Evolutionary conservation across 2,113 vertebrate genomes (phyloP), one percentile per base, ranked within the genome.

Genomic region (Ursus arctos): DNA sequence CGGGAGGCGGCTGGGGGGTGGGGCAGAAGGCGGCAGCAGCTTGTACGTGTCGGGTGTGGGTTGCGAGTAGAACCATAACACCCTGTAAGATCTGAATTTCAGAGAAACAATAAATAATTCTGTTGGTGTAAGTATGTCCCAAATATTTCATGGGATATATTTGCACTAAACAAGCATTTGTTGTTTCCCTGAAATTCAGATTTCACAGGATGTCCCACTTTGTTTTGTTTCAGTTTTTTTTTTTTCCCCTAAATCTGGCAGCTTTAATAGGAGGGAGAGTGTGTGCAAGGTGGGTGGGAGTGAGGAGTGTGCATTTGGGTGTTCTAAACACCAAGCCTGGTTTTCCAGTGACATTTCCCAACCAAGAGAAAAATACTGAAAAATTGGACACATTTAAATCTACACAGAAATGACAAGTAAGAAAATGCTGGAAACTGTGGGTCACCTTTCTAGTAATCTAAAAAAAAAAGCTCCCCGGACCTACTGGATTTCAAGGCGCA

Each of bases 401-500:
- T 4, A 40, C 31, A 26, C 31, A 5, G 4, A 55, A 71, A 33
- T 8, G 55, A 80, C 22, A 33, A 55, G 51, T 18, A 22, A 8
- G 55, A 15, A 49, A 31, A 28, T 0, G 16, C 47, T 31, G 47
- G 43, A 14, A 24, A 2, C 1, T 0, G 0, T 6, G 2, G 26
- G 1, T 6, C 0, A 0, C 8, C 86, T 15, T n/a, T 21, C 49
- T 40, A 16, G 40, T 0, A 8, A 33, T 55, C 31, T 0, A 4
- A 24, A 36, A 47, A 28, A 12, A 36, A 12, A 28, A 3, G 0
- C 65, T 13, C 31, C 59, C 43, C 8, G 13, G 3, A 33, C 0
- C 0, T 2, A 0, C 26, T 0, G 12, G 2, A 3, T 26, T 18
- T 3, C 1, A 10, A 55, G 55, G 43, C 40, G 71, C 4, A 7